Conservation (phyloP, 2,888 invertebrate species). For the Hoplodrina blanda region DNA sequence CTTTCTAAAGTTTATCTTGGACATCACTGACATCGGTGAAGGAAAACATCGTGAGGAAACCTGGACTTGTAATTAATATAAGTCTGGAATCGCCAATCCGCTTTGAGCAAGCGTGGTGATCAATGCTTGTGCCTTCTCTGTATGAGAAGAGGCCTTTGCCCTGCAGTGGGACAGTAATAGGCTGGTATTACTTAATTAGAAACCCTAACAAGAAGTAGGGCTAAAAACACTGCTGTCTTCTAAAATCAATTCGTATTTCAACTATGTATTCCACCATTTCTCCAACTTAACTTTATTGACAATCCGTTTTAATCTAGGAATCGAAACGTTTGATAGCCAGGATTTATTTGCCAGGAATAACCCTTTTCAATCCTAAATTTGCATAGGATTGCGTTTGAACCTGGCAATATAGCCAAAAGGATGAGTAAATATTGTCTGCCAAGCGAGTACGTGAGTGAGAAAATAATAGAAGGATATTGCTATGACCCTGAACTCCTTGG, state of each 20-base stretch:
- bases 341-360: slow-evolving; percentile 54
- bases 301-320: slow-evolving; percentile 54
- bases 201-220: neutral
- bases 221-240: neutral
- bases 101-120: too few species aligned
- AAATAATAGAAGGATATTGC: slow-evolving; percentile 32
- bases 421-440: slow-evolving; percentile 49
- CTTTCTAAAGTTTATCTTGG: too few species aligned
- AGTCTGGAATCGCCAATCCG: too few species aligned
- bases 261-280: neutral
- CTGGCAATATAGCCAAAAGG: slow-evolving; percentile 48
- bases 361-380: slow-evolving; percentile 57
- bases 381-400: slow-evolving; percentile 58
- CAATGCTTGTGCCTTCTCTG: too few species aligned
- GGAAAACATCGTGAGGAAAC: too few species aligned
- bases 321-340: slow-evolving; percentile 39
- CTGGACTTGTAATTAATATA: too few species aligned
- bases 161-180: too few species aligned
- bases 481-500: slow-evolving; percentile 27
- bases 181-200: too few species aligned
- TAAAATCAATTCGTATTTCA: neutral
- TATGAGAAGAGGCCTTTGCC: too few species aligned
- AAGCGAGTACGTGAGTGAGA: slow-evolving; percentile 27
- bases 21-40: too few species aligned
- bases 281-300: slow-evolving; percentile 19